Percentiles rank a stretch among this genome's conserved stretches.
Evolutionary conservation across 2,113 vertebrate genomes (phyloP).

Genomic region (Oenanthe oenanthe): DNA sequence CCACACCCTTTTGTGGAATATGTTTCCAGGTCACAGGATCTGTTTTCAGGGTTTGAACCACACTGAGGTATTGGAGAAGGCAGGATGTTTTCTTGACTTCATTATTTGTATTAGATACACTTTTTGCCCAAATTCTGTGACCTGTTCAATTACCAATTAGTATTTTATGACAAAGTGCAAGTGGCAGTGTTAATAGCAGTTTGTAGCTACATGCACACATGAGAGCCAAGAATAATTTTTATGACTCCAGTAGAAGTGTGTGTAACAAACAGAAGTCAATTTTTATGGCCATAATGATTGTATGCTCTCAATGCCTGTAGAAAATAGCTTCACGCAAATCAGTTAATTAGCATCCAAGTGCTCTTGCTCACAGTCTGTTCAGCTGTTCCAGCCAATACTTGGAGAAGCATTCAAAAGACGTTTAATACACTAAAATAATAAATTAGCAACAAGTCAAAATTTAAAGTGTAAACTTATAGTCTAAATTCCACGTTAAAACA

Average conservation of each 20-base stretch:
- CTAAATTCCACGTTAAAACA: not conserved
- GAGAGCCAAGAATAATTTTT: constrained; percentile 74
- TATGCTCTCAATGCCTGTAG: constrained; percentile 72
- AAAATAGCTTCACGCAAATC: constrained; percentile 73
- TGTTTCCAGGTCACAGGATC: not conserved
- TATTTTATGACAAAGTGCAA: constrained; percentile 80
- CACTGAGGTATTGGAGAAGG: rapidly evolving
- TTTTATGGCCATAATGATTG: constrained; percentile 74
- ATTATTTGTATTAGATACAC: constrained; percentile 42
- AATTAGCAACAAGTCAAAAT: not conserved
- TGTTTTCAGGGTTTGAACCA: not conserved
- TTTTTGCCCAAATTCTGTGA: constrained; percentile 69
- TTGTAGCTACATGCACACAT: constrained; percentile 66
- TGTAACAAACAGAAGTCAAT: constrained; percentile 78
- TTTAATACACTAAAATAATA: not conserved
- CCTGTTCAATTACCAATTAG: constrained; percentile 82
- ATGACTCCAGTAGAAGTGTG: constrained; percentile 59
- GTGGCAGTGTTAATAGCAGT: constrained; percentile 56
- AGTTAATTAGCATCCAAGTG: constrained; percentile 67
- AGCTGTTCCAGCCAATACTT: constrained; percentile 35
- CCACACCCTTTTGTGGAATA: not conserved
- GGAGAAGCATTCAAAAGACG: constrained; percentile 1
- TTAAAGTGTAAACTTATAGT: not conserved
- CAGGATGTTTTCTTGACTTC: not conserved
- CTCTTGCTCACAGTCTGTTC: constrained; percentile 60